These are phyloP conservation scores for Ginglymostoma cirratum DNA, from an alignment of 2,113 vertebrate species.

Conservation along the genomic window DNA sequence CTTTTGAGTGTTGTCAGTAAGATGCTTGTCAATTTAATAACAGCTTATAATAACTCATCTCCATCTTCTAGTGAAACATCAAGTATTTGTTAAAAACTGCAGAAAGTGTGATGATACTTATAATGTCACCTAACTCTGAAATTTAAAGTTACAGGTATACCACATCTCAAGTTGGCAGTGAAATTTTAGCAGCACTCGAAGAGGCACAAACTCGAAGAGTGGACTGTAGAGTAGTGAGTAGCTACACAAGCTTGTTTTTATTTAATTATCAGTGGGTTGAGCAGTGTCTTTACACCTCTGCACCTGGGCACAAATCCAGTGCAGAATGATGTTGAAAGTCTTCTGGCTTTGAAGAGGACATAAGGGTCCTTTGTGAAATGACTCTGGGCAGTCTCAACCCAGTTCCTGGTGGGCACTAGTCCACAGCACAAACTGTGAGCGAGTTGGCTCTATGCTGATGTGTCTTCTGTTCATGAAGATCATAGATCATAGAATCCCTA, in stretches of 20 bases:
- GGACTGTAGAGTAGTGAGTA: neutral
- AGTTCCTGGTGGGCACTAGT: neutral
- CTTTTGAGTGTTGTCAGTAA: neutral
- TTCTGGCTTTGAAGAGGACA: neutral
- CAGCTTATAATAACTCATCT: neutral
- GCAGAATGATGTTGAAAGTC: neutral
- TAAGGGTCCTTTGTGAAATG: neutral
- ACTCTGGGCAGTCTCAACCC: neutral
- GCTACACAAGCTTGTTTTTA: constrained; percentile 1
- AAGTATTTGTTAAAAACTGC: neutral
- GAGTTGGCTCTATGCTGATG: neutral
- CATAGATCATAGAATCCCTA: no score
- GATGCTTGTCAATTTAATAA: neutral
- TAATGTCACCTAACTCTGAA: neutral
- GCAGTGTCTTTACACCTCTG: constrained; percentile 6
- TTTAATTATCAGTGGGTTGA: neutral
- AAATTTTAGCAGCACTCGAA: neutral
- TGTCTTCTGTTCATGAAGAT: neutral
- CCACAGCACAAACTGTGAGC: neutral
- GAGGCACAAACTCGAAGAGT: neutral
- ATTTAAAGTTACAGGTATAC: neutral
- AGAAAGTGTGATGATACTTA: neutral
- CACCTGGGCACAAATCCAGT: neutral
- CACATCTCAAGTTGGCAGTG: neutral
- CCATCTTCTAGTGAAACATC: neutral